Percentiles rank a stretch among this genome's conserved stretches.
Evolutionary conservation across 2,888 invertebrate genomes (phyloP).

Genomic region (Melanotus villosus): DNA sequence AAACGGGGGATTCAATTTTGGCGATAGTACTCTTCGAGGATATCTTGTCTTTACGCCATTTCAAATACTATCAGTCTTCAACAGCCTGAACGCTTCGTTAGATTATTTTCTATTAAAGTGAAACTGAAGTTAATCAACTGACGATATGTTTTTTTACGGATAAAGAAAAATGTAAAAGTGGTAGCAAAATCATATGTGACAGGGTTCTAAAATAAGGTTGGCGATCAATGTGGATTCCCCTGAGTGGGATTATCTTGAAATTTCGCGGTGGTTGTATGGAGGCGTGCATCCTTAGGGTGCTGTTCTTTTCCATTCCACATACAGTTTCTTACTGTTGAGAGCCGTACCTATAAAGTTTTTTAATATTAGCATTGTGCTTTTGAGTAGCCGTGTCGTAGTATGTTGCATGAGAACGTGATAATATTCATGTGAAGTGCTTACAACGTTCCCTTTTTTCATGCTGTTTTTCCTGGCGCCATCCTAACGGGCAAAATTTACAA

Average conservation of each 20-base stretch:
- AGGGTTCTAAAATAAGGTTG: conserved; percentile 49
- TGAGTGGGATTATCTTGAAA: conserved; percentile 50
- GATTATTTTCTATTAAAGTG: conserved; percentile 20
- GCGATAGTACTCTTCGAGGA: conserved; percentile 20
- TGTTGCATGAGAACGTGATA: no score
- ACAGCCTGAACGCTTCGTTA: conserved; percentile 17
- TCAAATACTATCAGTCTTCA: conserved; percentile 15
- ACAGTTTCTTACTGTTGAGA: conserved; percentile 46
- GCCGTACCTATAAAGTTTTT: conserved; percentile 40
- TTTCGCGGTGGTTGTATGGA: conserved; percentile 49
- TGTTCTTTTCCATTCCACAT: conserved; percentile 48
- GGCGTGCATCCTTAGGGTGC: conserved; percentile 50
- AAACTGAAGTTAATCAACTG: conserved; percentile 19
- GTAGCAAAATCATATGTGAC: conserved; percentile 46
- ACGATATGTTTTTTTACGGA: conserved; percentile 28
- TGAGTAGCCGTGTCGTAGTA: no score
- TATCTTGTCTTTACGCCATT: conserved; percentile 28
- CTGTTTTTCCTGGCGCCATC: no score
- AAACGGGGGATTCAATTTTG: conserved; percentile 43
- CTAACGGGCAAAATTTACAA: no score
- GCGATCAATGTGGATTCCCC: conserved; percentile 49
- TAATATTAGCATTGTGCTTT: conserved; percentile 26
- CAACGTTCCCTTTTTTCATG: no score
- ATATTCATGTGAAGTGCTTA: no score
- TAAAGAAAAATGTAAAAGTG: conserved; percentile 37